Base-by-base conservation (phyloP, 2,888 invertebrate species). In the Agrochola litura region DNA sequence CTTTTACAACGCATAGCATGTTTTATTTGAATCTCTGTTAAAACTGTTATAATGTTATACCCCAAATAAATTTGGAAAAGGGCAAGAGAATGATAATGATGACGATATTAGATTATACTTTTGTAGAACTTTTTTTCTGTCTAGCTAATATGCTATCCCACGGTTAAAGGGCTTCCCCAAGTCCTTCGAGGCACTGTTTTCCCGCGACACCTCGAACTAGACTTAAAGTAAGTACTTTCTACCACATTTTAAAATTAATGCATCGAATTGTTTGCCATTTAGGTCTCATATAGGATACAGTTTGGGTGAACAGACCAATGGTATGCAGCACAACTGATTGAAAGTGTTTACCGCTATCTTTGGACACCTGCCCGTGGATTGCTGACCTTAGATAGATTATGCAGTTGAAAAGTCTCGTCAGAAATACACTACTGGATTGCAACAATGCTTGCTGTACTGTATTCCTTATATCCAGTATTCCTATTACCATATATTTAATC, bases 1-100 rank as follows among this genome's bases (percentile, higher is more conserved):
- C 30, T 81, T 64, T 81, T 81, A 25, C 9, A 43, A 75, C 14
- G n/a, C 30, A 19, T n/a, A n/a, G n/a, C 56, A 56, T n/a, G n/a
- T 56, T n/a, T 56, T 56, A 56, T n/a, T 56, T n/a, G 5, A 56
- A n/a, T 56, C 12, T n/a, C 56, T 12, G n/a, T 56, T 19, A n/a
- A n/a, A n/a, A 56, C n/a, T n/a, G n/a, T 56, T 56, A 46, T 14
- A 56, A 12, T n/a, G n/a, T 56, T 56, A 46, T 14, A 46, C 46
- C 12, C 12, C 14, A 46, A 46, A 46, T 46, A 46, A 14, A 46
- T 46, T 46, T 46, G 12, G 10, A 46, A 12, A 46, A 46, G 46
- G 12, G 46, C 46, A 46, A 46, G 12, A 12, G 46, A 46, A 46
- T 46, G 46, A 12, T 46, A 4, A 46, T 46, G 12, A 46, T 46